Base-by-base conservation (phyloP, 2,797 vertebrate genomes). In the Sarcoramphus papa region DNA sequence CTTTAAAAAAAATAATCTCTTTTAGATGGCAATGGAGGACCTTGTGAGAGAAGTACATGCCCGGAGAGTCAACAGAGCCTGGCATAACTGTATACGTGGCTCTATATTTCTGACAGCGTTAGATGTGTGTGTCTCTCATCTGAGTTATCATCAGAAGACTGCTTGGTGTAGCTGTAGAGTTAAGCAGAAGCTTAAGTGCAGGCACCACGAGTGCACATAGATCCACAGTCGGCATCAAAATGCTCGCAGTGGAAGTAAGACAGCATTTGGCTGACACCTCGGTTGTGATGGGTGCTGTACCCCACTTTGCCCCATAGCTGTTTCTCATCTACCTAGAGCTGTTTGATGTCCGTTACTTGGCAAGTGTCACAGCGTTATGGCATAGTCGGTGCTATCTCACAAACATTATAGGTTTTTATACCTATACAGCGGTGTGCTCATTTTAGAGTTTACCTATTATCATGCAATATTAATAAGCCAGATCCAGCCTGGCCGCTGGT, bases 221-320 rank as follows among this genome's bases (percentile, higher is more conserved):
- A 47, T 37, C 67, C 0, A 0, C 45, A 53, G 60, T 0, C 0
- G 0, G 12, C 54, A 62, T 11, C 57, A 27, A 48, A 77, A 35
- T 0, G 0, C 25, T 68, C 31, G 14, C 10, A 2, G 28, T 43
- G n/a, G 43, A 56, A 69, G 27, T 2, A 69, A 60, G n/a, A 35
- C 14, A 78, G 43, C 23, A 14, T 47, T 56, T 62, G 82, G 3
- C 13, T 91, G 47, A 62, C 43, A 28, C 23, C 19, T 37, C 0
- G 0, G 11, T 3, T 82, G 24, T 79, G 62, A 27, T 16, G 54
- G 25, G 6, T 47, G 27, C 67, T 82, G 45, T 51, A 31, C 9
- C 27, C 4, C 9, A 2, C 37, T 45, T 79, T 57, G 41, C 24
- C 56, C 40, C 14, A 1, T 3, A 35, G 12, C n/a, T 57, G 2